Percentiles rank a stretch among this genome's conserved stretches.
phyloP scores from a whole-genome alignment of 2,797 vertebrate species.

The Malurus splendens region DNA sequence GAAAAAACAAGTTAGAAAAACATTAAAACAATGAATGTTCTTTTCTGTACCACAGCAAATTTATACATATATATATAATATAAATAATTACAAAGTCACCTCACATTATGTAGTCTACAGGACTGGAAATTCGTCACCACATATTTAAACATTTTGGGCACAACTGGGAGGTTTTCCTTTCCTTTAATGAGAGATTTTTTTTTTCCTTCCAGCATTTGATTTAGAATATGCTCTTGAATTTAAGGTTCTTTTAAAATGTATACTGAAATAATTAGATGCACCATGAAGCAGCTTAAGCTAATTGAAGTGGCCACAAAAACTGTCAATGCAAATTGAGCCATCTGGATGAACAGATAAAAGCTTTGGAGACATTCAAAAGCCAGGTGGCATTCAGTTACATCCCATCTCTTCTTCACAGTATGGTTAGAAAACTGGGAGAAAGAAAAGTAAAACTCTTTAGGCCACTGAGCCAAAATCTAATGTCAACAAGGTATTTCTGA shows the following conservation, averaged over 20 bases:
- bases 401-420: not conserved
- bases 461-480: not conserved
- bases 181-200: not conserved
- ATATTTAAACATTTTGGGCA: not conserved
- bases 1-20: not conserved
- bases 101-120: not conserved
- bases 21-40: rapidly evolving
- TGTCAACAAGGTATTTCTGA: not conserved
- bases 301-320: slow-evolving; percentile 54
- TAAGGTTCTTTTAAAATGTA: not conserved
- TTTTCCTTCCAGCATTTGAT: not conserved
- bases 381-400: slow-evolving; percentile 41
- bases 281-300: slow-evolving; percentile 35
- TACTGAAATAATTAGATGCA: slow-evolving; percentile 28
- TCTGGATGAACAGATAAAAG: slow-evolving; percentile 59
- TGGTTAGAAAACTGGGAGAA: not conserved
- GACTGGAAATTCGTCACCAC: not conserved
- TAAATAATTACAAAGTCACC: not conserved
- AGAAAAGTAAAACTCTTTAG: not conserved
- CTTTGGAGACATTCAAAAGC: slow-evolving; percentile 47
- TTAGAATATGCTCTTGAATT: slow-evolving; percentile 23
- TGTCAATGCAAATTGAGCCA: slow-evolving; percentile 50
- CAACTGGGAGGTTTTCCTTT: rapidly evolving
- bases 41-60: rapidly evolving
- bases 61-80: not conserved